These are phyloP conservation scores for Lycocorax pyrrhopterus DNA, from an alignment of 2,113 vertebrate genomes.

Conservation along the genomic window DNA sequence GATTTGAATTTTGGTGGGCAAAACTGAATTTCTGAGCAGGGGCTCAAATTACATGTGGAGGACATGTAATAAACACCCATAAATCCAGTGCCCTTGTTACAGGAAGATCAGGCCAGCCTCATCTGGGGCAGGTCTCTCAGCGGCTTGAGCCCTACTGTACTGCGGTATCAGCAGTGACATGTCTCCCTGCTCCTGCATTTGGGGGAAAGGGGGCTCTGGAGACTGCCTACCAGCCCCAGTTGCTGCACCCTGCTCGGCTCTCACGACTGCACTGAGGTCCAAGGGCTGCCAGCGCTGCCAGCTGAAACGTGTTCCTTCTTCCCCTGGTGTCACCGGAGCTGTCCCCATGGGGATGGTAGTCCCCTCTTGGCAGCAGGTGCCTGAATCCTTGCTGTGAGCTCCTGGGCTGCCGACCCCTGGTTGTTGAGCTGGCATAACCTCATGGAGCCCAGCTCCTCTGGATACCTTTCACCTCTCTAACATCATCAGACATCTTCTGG, in stretches of 20 bases:
- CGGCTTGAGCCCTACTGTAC: not conserved
- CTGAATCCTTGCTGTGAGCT: not conserved
- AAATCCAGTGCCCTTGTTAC: slow-evolving; percentile 18
- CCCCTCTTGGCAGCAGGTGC: too few relatives aligned
- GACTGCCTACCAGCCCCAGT: not conserved
- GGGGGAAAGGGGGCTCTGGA: not conserved
- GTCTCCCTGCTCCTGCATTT: not conserved
- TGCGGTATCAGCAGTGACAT: not conserved
- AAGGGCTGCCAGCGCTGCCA: not conserved
- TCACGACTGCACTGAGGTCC: not conserved
- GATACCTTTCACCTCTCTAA: not conserved
- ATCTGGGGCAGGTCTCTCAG: not conserved
- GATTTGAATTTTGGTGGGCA: not conserved
- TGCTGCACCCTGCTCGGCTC: not conserved
- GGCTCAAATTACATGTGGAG: not conserved
- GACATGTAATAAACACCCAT: not conserved
- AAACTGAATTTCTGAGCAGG: not conserved
- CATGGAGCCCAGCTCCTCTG: not conserved
- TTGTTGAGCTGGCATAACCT: not conserved
- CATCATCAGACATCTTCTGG: not conserved
- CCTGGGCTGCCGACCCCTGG: not conserved
- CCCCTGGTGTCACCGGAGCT: not conserved
- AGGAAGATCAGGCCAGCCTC: not conserved
- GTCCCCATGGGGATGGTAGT: fast-evolving
- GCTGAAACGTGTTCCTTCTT: fast-evolving